These are phyloP conservation scores for Vipera ursinii DNA, from an alignment of 2,797 vertebrate species.

Conservation along the genomic window DNA sequence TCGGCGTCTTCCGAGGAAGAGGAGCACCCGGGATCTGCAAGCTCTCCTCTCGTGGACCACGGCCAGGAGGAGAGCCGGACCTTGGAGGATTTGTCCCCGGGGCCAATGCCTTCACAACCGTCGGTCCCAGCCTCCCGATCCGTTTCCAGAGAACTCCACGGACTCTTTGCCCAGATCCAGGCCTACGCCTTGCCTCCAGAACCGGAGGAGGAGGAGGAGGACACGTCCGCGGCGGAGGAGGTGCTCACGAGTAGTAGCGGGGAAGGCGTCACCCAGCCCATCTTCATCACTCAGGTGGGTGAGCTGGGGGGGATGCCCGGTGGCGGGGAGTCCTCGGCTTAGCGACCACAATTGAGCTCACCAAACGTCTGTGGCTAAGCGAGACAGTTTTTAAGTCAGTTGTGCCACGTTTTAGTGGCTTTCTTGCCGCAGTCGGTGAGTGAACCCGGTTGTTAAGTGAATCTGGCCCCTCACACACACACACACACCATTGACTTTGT, in stretches of 20 bases:
- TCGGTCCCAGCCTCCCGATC: background rate
- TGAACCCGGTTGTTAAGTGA: no score
- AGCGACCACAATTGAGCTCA: background rate
- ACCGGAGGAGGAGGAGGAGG: rapidly evolving
- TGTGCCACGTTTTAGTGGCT: background rate
- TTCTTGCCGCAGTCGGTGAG: background rate
- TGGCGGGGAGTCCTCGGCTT: no score
- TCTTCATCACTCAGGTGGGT: slow-evolving; percentile 86
- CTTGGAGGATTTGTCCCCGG: rapidly evolving
- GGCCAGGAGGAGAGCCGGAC: rapidly evolving
- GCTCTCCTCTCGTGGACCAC: rapidly evolving
- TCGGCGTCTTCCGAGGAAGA: background rate
- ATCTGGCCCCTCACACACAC: no score
- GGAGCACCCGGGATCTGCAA: no score
- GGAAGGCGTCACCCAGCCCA: background rate
- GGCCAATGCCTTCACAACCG: rapidly evolving
- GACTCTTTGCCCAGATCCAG: background rate
- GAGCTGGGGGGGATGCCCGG: rapidly evolving
- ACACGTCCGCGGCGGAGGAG: rapidly evolving
- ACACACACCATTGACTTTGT: no score
- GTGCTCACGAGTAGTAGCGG: rapidly evolving
- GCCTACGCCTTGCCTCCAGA: background rate
- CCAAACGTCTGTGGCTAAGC: background rate
- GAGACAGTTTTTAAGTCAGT: background rate
- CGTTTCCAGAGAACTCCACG: background rate